A percentile compares a stretch with the other conserved stretches of the same genome.
These are phyloP conservation scores for Gymnopithys bicolor DNA, from an alignment of 2,797 vertebrate genomes.

Conservation along the genomic window DNA sequence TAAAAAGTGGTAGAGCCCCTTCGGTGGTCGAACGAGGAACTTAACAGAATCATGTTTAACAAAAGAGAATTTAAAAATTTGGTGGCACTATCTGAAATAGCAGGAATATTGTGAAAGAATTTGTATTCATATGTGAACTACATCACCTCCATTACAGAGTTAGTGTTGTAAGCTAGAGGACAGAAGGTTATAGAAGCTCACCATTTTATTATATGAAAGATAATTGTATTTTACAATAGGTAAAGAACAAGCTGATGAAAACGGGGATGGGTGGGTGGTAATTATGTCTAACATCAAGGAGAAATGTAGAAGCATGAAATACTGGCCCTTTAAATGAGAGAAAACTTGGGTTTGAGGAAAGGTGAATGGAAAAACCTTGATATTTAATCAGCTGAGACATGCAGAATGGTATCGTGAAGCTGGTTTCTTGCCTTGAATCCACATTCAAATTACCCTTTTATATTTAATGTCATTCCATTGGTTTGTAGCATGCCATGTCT, in stretches of 20 bases:
- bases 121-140: not conserved
- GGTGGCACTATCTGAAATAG: not conserved
- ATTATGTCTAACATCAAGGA: not conserved
- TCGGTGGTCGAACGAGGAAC: not conserved
- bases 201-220: not conserved
- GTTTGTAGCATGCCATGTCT: conserved; percentile 13
- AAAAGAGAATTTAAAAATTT: not conserved
- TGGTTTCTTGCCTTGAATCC: conserved; percentile 3
- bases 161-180: not conserved
- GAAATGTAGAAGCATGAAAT: not conserved
- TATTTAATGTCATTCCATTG: not conserved
- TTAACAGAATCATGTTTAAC: not conserved
- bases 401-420: not conserved
- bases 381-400: not conserved
- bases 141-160: not conserved
- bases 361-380: not conserved
- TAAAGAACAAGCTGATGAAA: not conserved
- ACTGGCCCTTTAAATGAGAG: not conserved
- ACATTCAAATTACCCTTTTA: conserved; percentile 19
- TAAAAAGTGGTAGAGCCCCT: not conserved
- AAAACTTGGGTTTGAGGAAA: not conserved
- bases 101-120: not conserved
- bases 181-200: not conserved
- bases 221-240: not conserved
- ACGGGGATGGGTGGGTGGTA: not conserved